Percentiles rank a stretch among this genome's conserved stretches.
phyloP scores from a whole-genome alignment of 2,888 invertebrate genomes.

The Spialia ferax region DNA sequence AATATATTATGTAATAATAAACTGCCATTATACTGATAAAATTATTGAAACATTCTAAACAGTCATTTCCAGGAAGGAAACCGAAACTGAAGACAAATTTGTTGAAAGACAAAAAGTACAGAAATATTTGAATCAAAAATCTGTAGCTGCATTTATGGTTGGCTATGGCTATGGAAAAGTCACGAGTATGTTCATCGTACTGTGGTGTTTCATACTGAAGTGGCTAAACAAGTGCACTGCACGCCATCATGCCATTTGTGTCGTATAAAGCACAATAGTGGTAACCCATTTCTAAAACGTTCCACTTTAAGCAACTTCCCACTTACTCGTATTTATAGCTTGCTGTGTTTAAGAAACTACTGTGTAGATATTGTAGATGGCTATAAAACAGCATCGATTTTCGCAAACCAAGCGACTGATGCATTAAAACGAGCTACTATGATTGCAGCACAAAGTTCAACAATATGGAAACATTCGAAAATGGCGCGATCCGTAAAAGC shows the following conservation, averaged over 20 bases:
- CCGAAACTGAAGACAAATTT: too few species aligned
- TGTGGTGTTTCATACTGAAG: too few species aligned
- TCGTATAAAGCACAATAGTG: background rate
- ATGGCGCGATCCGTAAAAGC: constrained; percentile 18
- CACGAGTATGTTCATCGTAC: too few species aligned
- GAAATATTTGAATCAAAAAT: too few species aligned
- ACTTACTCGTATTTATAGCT: background rate
- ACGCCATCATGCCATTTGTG: constrained; percentile 14
- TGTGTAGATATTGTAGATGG: too few species aligned
- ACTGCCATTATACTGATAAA: too few species aligned
- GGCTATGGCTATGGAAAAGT: too few species aligned
- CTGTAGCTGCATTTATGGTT: too few species aligned
- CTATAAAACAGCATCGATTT: background rate
- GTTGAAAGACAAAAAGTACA: too few species aligned
- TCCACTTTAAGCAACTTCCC: background rate
- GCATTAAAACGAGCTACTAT: background rate
- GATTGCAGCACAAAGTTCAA: constrained; percentile 6
- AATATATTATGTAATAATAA: too few species aligned
- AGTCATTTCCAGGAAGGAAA: too few species aligned
- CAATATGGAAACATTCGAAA: constrained; percentile 10
- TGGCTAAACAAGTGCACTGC: constrained; percentile 6
- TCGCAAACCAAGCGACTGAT: background rate
- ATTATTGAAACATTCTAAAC: too few species aligned
- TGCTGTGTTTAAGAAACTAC: background rate
- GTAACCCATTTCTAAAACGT: background rate